Evolutionary conservation across 2,113 vertebrate genomes (phyloP).

Genomic region (Alethe castanea): DNA sequence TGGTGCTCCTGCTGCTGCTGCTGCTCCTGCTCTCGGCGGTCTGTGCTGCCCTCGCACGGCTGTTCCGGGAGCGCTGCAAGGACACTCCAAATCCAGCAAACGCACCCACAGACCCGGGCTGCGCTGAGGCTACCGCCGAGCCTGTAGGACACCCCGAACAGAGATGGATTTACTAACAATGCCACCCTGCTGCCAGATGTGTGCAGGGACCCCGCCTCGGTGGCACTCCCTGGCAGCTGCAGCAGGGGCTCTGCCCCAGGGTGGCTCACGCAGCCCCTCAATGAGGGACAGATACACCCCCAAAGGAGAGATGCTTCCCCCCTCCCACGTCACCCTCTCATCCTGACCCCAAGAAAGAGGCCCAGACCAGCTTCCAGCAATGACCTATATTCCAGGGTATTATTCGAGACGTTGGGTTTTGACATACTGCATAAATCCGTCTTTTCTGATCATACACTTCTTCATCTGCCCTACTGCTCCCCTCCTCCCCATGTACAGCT

Average conservation of each 20-base stretch:
- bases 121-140: neutral
- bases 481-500: rapidly evolving
- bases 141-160: neutral
- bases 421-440: neutral
- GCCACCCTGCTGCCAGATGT: rapidly evolving
- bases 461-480: neutral
- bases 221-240: neutral
- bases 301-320: neutral
- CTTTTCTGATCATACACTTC: neutral
- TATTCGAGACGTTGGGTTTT: neutral
- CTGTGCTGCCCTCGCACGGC: constrained; percentile 53
- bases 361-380: neutral
- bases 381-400: neutral
- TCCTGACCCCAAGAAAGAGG: neutral
- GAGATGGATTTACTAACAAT: rapidly evolving
- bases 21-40: neutral
- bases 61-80: rapidly evolving
- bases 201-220: rapidly evolving
- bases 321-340: neutral
- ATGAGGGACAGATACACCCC: neutral
- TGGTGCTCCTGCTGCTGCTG: neutral
- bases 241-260: neutral
- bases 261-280: rapidly evolving
- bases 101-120: rapidly evolving
- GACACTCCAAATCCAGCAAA: neutral